phyloP scores from a whole-genome alignment of 2,797 vertebrate species.

The Protosalanx chinensis region DNA sequence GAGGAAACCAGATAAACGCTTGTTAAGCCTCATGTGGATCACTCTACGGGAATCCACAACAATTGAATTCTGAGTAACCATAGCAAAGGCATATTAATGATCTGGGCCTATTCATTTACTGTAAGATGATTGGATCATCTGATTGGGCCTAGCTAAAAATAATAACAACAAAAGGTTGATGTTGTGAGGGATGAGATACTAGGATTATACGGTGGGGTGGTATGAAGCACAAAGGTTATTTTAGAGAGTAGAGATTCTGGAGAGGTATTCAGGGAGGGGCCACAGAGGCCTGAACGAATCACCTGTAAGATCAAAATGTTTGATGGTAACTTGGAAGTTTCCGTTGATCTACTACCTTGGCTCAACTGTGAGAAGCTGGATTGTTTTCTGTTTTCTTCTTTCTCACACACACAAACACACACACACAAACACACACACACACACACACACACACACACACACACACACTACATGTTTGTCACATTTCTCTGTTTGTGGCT shows the following conservation, averaged over 20 bases:
- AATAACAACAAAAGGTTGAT: too few relatives aligned
- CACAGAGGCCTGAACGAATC: neutral
- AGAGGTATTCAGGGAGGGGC: too few relatives aligned
- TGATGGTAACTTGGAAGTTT: slow-evolving; percentile 18
- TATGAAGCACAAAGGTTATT: too few relatives aligned
- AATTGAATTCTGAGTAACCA: slow-evolving; percentile 43
- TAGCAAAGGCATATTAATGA: slow-evolving; percentile 14
- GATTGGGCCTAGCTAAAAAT: too few relatives aligned
- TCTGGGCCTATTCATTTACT: slow-evolving; percentile 11
- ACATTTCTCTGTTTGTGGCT: neutral
- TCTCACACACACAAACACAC: too few relatives aligned
- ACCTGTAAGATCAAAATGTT: slow-evolving; percentile 7
- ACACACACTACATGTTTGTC: too few relatives aligned
- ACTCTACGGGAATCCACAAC: slow-evolving; percentile 52
- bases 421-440: too few relatives aligned
- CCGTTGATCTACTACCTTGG: neutral
- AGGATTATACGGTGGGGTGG: too few relatives aligned
- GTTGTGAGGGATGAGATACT: too few relatives aligned
- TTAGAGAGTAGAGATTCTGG: too few relatives aligned
- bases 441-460: too few relatives aligned
- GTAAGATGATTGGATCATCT: neutral
- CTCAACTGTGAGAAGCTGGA: neutral
- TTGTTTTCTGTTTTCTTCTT: slow-evolving; percentile 35
- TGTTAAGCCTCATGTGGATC: slow-evolving; percentile 30
- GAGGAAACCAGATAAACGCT: slow-evolving; percentile 46